Evolutionary conservation across 2,888 invertebrate species (phyloP), one percentile per base, ranked within the genome.

Genomic region (Elegia similella): DNA sequence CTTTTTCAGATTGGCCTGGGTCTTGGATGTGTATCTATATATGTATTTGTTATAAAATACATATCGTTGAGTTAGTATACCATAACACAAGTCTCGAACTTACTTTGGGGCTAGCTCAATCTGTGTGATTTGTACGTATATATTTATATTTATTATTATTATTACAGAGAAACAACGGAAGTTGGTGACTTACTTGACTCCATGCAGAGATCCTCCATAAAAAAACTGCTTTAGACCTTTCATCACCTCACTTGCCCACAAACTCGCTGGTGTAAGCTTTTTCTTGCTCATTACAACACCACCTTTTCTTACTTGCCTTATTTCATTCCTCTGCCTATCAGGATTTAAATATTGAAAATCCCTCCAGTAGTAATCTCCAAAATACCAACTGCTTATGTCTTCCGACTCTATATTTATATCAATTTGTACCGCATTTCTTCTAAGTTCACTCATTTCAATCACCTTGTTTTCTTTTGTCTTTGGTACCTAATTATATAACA

Each of bases 141-240:
- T n/a, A n/a, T n/a, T n/a, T n/a, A n/a, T n/a, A n/a, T n/a, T n/a
- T n/a, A n/a, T n/a, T n/a, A n/a, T n/a, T n/a, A n/a, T n/a, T n/a
- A n/a, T n/a, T n/a, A n/a, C n/a, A n/a, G n/a, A 23, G 23, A 3
- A 3, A 23, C 23, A 23, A 3, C 23, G 23, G 23, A 23, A 23
- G 23, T 16, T n/a, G 15, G n/a, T 0, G 29, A 85, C 89, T 85
- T 60, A 91, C 92, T 91, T 91, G 13, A 91, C 86, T 58, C 91
- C 91, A 70, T 92, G 91, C 38, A 92, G 66, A 52, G 88, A 86
- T 34, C 92, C 92, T 52, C 84, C 82, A 62, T 85, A 86, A 63
- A 88, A 84, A 65, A 92, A 83, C 69, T 89, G 86, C 67, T 84
- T 86, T 57, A 88, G 62, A 1, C 90, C 90, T 48, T 70, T 79